Conservation (phyloP, 1,140 invertebrate species). For the Orchesella cincta region DNA sequence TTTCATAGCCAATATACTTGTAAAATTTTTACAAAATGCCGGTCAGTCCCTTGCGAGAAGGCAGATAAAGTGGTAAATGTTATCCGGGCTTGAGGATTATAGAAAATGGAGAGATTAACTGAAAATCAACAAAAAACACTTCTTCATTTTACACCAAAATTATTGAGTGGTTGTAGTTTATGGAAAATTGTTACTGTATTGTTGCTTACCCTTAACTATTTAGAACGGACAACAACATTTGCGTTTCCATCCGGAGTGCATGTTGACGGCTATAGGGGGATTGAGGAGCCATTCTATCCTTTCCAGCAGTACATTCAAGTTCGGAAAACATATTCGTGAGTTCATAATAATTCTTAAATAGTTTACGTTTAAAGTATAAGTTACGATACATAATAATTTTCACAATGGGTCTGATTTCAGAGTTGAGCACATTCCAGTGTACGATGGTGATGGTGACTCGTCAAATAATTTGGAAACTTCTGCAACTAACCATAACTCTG, state of each 20-base stretch:
- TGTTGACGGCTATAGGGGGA: not conserved
- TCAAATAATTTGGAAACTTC: not conserved
- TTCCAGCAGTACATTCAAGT: conserved; percentile 49
- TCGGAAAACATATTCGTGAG: conserved; percentile 43
- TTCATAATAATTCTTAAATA: not conserved
- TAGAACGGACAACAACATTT: not conserved
- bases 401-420: not conserved
- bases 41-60: not conserved
- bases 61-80: too few species aligned
- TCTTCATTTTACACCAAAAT: too few species aligned
- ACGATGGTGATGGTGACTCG: not conserved
- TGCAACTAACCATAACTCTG: not conserved
- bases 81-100: too few species aligned
- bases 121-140: too few species aligned
- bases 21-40: too few species aligned
- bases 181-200: not conserved
- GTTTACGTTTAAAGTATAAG: conserved; percentile 2
- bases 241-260: not conserved
- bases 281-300: conserved; percentile 39
- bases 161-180: not conserved
- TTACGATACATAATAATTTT: not conserved
- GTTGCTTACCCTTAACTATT: too few species aligned
- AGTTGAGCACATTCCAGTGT: conserved; percentile 32
- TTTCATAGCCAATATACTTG: too few species aligned
- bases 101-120: too few species aligned